Evolutionary conservation across 2,888 invertebrate genomes (phyloP).

Genomic region (Abrostola triplasia): DNA sequence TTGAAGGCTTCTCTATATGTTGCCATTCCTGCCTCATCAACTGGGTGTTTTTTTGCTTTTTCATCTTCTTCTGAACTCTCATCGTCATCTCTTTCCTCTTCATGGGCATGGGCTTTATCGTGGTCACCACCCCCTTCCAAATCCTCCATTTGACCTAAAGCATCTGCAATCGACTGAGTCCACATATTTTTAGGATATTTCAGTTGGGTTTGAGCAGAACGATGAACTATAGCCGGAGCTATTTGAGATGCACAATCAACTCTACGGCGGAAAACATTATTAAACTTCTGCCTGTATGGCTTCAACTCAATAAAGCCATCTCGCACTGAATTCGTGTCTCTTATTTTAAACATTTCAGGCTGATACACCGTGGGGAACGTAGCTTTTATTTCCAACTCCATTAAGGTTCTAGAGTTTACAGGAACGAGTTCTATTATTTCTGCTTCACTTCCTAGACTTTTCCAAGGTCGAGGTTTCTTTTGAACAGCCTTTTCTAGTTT

Average conservation of each 20-base stretch:
- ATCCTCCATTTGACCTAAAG: slow-evolving; percentile 68
- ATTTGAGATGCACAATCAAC: slow-evolving; percentile 89
- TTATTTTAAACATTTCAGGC: slow-evolving; percentile 83
- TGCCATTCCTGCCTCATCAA: slow-evolving; percentile 73
- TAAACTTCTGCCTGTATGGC: slow-evolving; percentile 87
- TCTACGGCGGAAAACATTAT: slow-evolving; percentile 87
- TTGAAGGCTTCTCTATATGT: slow-evolving; percentile 71
- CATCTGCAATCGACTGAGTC: slow-evolving; percentile 89
- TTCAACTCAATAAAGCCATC: slow-evolving; percentile 92
- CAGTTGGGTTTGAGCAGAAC: slow-evolving; percentile 90
- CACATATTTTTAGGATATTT: slow-evolving; percentile 91
- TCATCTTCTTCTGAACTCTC: slow-evolving; percentile 60
- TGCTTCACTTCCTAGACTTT: slow-evolving; percentile 89
- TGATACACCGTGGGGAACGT: slow-evolving; percentile 87
- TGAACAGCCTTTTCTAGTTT: slow-evolving; percentile 88
- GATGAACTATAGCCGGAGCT: slow-evolving; percentile 79
- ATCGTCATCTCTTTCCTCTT: slow-evolving; percentile 57
- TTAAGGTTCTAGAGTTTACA: slow-evolving; percentile 87
- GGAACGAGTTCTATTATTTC: slow-evolving; percentile 89
- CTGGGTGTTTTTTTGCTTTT: slow-evolving; percentile 53
- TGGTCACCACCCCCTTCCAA: slow-evolving; percentile 73
- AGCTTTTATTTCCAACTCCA: slow-evolving; percentile 91
- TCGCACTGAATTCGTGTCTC: slow-evolving; percentile 87
- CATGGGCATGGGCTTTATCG: slow-evolving; percentile 55
- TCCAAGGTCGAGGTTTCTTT: slow-evolving; percentile 89